Evolutionary conservation across 2,888 invertebrate species (phyloP).

Genomic region (Amitus sp.): DNA sequence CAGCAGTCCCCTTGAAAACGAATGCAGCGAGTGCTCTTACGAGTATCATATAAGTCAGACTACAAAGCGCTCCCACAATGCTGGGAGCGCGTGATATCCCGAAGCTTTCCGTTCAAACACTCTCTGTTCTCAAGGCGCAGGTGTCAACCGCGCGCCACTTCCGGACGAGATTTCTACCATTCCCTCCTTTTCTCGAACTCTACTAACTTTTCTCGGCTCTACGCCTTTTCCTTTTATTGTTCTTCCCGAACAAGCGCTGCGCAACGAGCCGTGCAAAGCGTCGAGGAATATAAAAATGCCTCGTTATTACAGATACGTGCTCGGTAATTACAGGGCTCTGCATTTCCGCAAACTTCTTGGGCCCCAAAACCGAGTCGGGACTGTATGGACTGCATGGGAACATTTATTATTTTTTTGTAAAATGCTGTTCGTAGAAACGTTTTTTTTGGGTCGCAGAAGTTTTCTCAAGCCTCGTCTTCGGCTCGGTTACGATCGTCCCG

Average conservation of each 20-base stretch:
- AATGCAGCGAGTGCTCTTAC: slow-evolving; percentile 15
- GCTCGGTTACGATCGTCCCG: too few relatives aligned
- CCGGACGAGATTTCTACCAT: slow-evolving; percentile 46
- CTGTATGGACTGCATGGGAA: too few relatives aligned
- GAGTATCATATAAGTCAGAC: slow-evolving; percentile 42
- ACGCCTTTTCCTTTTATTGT: too few relatives aligned
- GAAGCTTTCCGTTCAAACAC: slow-evolving; percentile 60
- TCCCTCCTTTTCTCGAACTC: slow-evolving; percentile 3
- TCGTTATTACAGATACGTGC: slow-evolving; percentile 32
- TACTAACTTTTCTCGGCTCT: slow-evolving; percentile 16
- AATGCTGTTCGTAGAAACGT: too few relatives aligned
- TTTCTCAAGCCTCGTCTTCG: too few relatives aligned
- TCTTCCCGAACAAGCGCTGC: slow-evolving; percentile 21
- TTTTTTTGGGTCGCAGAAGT: too few relatives aligned
- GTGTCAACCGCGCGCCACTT: slow-evolving; percentile 54
- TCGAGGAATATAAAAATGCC: slow-evolving; percentile 36
- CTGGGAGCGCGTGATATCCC: slow-evolving; percentile 58
- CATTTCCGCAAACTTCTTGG: slow-evolving; percentile 34
- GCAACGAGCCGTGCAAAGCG: slow-evolving; percentile 31
- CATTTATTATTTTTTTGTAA: too few relatives aligned
- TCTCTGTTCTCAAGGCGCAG: slow-evolving; percentile 53
- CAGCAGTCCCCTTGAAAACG: slow-evolving; percentile 26
- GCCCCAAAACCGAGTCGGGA: too few relatives aligned
- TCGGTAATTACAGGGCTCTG: slow-evolving; percentile 29
- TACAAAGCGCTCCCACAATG: slow-evolving; percentile 59